Evolutionary conservation across 1,140 invertebrate genomes (phyloP), one percentile per base, ranked within the genome.

Genomic region (Coelopa frigida): DNA sequence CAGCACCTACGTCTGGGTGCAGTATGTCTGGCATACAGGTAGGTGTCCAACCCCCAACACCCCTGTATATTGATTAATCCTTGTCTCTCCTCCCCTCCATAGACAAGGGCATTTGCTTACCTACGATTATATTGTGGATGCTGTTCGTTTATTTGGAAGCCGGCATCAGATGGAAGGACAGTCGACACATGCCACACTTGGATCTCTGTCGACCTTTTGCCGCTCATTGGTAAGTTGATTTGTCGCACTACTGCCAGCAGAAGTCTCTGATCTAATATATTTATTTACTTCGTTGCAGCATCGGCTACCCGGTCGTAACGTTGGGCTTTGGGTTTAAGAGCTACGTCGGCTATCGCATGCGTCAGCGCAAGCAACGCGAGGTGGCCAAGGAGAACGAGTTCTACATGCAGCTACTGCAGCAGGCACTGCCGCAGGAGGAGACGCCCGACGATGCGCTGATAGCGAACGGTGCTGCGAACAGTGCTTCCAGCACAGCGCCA

Each of bases 1-100:
- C 53, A 96, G 93, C 75, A 97, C 93, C 57, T 98, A 98, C 73
- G 93, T 98, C 47, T 98, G 94, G 94, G 89, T 98, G 58, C 94
- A 98, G 73, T 97, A 94, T 74, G 89, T 96, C 52, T 97, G 94
- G 92, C 91, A 96, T 73, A 94, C 93, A 82, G 92, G 92, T 92
- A 75, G 20, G 50, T 39, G 15, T 8, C 11, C 21, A 45, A 12
- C n/a, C n/a, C n/a, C n/a, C n/a, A 15, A 22, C 23, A 15, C 29
- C 5, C 22, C 20, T 48, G 12, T 1, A 43, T 26, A 26, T 52
- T 41, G 43, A 4, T 6, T n/a, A 32, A 22, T 11, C 11, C 18
- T 67, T 65, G 35, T n/a, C 26, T 31, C 66, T 75, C 29, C 5
- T 20, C 43, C 33, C 27, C 23, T 35, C 14, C 70, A 56, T 74